Percentiles rank a stretch among this genome's conserved stretches.
Evolutionary conservation across 2,113 vertebrate species (phyloP).

Genomic region (Hystrix cristata): DNA sequence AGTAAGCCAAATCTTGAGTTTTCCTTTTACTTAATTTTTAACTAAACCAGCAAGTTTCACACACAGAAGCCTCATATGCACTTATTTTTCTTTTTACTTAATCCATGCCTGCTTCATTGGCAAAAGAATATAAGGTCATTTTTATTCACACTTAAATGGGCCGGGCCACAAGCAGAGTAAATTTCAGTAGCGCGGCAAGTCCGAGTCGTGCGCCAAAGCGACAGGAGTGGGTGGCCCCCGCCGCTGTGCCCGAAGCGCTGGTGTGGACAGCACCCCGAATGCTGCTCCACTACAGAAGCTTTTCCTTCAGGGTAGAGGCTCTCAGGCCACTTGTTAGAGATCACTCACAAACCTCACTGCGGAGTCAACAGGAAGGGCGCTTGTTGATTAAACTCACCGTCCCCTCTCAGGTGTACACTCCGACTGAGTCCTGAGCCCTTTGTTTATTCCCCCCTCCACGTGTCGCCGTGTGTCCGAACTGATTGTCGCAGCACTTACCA

Average conservation of each 20-base stretch:
- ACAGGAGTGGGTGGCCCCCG: too few relatives aligned
- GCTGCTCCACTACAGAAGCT: not conserved
- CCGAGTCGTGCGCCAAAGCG: not conserved
- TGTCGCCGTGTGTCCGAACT: not conserved
- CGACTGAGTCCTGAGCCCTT: not conserved
- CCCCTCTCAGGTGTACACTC: not conserved
- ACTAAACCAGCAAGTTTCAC: not conserved
- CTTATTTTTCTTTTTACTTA: not conserved
- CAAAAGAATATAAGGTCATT: not conserved
- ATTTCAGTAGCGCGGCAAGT: not conserved
- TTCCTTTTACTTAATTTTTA: not conserved
- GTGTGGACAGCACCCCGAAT: not conserved
- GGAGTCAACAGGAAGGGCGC: not conserved
- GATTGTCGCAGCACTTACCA: slow-evolving; percentile 90
- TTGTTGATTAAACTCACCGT: not conserved
- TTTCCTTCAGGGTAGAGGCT: not conserved
- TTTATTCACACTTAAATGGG: not conserved
- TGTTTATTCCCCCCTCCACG: not conserved
- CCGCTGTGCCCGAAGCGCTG: too few relatives aligned
- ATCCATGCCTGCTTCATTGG: not conserved
- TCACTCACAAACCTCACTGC: not conserved
- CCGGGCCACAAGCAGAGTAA: not conserved
- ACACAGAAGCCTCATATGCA: not conserved
- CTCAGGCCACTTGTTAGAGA: not conserved
- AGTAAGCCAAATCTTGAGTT: not conserved